Conservation (phyloP, 2,888 invertebrate species). For the Sepiola atlantica region DNA sequence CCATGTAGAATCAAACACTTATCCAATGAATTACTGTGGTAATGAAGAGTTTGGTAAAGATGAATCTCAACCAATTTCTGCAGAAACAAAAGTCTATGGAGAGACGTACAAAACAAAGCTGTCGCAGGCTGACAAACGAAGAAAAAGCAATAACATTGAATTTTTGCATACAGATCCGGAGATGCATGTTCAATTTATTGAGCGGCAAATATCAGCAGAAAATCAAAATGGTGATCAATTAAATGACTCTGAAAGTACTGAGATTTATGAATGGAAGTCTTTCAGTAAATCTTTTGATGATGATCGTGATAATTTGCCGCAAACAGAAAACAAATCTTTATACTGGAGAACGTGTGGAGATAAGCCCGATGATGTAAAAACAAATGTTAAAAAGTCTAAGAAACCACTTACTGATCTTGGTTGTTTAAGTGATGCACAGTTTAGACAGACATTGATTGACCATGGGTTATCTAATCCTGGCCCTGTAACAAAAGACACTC, state of each 20-base stretch:
- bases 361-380: background rate
- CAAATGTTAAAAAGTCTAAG: background rate
- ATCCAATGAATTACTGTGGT: background rate
- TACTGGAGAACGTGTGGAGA: background rate
- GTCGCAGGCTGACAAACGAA: conserved; percentile 48
- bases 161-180: conserved; percentile 65
- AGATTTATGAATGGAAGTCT: conserved; percentile 63
- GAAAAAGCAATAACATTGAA: conserved; percentile 61
- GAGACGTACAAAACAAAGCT: conserved; percentile 5
- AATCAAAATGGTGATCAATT: conserved; percentile 53
- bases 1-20: too few species aligned
- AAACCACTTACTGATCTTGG: background rate
- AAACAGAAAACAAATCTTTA: background rate
- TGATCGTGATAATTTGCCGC: background rate
- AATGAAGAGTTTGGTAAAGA: background rate
- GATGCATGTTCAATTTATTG: conserved; percentile 63
- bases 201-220: conserved; percentile 63
- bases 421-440: background rate
- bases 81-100: conserved; percentile 34
- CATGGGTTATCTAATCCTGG: conserved; percentile 82
- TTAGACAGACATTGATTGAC: conserved; percentile 60
- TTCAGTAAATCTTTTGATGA: background rate
- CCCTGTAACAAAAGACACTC: conserved; percentile 86
- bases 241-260: conserved; percentile 59
- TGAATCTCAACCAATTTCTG: background rate